Evolutionary conservation across 2,113 vertebrate genomes (phyloP).

Genomic region (Istiophorus platypterus): DNA sequence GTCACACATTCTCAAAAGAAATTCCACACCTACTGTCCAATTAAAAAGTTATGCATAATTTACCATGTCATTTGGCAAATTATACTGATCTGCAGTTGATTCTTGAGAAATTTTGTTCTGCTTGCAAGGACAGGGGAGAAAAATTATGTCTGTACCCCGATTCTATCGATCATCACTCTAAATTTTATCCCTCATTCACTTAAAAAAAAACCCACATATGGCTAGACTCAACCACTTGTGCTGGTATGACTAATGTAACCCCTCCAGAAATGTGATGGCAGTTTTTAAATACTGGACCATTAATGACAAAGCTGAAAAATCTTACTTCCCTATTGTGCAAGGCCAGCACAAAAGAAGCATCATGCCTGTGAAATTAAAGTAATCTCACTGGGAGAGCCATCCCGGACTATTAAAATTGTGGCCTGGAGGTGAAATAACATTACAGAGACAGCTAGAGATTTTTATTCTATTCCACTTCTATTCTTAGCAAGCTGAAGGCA

Average conservation of each 20-base stretch:
- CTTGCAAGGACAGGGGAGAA: slow-evolving; percentile 45
- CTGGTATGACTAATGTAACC: slow-evolving; percentile 56
- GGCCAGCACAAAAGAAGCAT: slow-evolving; percentile 76
- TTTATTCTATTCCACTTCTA: slow-evolving; percentile 70
- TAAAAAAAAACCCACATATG: neutral
- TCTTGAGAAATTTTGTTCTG: slow-evolving; percentile 52
- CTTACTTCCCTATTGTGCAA: slow-evolving; percentile 70
- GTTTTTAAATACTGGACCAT: slow-evolving; percentile 73
- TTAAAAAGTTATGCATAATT: slow-evolving; percentile 87
- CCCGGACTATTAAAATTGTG: slow-evolving; percentile 79
- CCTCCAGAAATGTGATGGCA: slow-evolving; percentile 59
- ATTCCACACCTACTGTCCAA: slow-evolving; percentile 74
- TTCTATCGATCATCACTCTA: slow-evolving; percentile 28
- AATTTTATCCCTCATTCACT: neutral
- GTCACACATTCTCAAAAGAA: slow-evolving; percentile 65
- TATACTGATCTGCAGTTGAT: slow-evolving; percentile 73
- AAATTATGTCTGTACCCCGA: slow-evolving; percentile 30
- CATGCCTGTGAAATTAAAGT: slow-evolving; percentile 70
- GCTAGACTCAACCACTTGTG: slow-evolving; percentile 13
- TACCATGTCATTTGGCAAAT: slow-evolving; percentile 78
- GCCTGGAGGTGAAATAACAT: slow-evolving; percentile 78
- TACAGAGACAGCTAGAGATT: slow-evolving; percentile 65
- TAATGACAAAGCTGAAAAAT: slow-evolving; percentile 74
- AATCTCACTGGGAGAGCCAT: slow-evolving; percentile 73
- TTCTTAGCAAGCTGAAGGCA: slow-evolving; percentile 72